Conservation (phyloP, 2,113 vertebrate species). For the Atherinomorus stipes region DNA sequence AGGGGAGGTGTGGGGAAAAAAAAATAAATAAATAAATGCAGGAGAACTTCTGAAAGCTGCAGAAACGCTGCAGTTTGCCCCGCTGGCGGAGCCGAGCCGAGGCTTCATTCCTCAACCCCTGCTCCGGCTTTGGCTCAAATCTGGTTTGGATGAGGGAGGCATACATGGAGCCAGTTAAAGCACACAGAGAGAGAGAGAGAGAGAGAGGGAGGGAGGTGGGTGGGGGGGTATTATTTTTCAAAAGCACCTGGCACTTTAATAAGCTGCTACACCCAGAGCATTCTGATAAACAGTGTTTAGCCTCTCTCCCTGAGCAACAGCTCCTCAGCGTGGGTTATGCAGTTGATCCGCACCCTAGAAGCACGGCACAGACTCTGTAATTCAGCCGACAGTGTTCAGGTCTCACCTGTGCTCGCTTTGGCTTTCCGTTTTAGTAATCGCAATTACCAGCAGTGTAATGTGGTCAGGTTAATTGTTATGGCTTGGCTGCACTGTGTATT, state of each 20-base stretch:
- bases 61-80: constrained; percentile 76
- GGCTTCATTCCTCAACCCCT: constrained; percentile 65
- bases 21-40: constrained; percentile 49
- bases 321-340: constrained; percentile 43
- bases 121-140: constrained; percentile 35
- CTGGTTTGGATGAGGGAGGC: constrained; percentile 9
- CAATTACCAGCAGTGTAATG: constrained; percentile 60
- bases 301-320: constrained; percentile 53
- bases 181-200: neutral
- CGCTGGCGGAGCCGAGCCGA: constrained; percentile 61
- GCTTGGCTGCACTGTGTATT: constrained; percentile 33
- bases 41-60: constrained; percentile 74
- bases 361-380: constrained; percentile 50
- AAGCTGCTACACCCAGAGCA: constrained; percentile 72
- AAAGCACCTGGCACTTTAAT: constrained; percentile 75
- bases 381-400: constrained; percentile 36
- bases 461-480: constrained; percentile 46
- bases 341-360: constrained; percentile 56
- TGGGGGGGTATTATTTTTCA: constrained; percentile 63
- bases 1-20: constrained; percentile 62
- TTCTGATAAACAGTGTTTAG: constrained; percentile 75
- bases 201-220: neutral
- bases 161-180: constrained; percentile 28
- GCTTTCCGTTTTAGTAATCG: constrained; percentile 53
- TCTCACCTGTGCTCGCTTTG: constrained; percentile 39